phyloP scores from a whole-genome alignment of 2,797 vertebrate species.

The Hydrolagus colliei region DNA sequence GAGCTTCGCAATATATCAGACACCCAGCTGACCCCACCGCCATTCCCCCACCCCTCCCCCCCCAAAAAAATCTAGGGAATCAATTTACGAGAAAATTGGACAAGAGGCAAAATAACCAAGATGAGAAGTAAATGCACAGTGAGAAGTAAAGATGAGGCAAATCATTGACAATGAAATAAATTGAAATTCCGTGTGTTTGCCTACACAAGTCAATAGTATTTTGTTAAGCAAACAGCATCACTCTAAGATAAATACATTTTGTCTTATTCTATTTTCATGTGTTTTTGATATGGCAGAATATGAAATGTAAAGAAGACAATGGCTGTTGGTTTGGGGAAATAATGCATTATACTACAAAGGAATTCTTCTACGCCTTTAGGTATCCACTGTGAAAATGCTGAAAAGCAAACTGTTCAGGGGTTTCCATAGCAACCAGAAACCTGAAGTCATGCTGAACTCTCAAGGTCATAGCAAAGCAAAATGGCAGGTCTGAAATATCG shows the following conservation, averaged over 20 bases:
- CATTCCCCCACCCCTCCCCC: too few species aligned
- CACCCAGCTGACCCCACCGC: too few species aligned
- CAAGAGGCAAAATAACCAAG: not conserved
- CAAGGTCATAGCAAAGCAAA: slow-evolving; percentile 26
- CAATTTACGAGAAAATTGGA: not conserved
- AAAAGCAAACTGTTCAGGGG: slow-evolving; percentile 4
- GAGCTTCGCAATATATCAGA: too few species aligned
- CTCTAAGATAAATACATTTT: not conserved
- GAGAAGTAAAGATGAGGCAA: not conserved
- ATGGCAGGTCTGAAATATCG: not conserved
- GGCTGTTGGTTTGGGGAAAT: not conserved
- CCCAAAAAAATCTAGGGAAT: too few species aligned
- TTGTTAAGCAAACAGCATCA: not conserved
- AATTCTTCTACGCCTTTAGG: not conserved
- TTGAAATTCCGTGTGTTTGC: not conserved
- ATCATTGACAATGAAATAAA: not conserved
- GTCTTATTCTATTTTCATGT: not conserved
- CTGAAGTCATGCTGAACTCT: not conserved
- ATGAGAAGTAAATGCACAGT: not conserved
- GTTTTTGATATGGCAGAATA: not conserved
- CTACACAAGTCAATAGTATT: not conserved
- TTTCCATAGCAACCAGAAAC: slow-evolving; percentile 20
- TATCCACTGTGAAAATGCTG: slow-evolving; percentile 3
- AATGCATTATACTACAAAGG: not conserved
- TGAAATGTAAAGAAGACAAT: not conserved